Conservation (phyloP, 2,797 vertebrate genomes). For the Ctenochaetus hawaiiensis region DNA sequence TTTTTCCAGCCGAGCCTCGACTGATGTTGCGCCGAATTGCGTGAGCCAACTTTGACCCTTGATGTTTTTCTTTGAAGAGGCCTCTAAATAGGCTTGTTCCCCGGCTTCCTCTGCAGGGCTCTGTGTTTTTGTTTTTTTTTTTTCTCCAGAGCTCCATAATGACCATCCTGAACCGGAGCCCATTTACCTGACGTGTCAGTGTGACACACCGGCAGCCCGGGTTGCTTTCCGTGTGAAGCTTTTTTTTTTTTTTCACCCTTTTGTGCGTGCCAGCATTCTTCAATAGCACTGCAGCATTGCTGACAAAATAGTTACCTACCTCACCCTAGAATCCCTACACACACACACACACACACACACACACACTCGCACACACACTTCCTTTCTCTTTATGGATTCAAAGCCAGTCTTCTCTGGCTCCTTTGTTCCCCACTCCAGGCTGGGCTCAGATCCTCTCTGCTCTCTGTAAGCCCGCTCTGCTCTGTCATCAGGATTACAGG, state of each 20-base stretch:
- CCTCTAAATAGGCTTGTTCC: constrained; percentile 43
- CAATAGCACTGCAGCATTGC: constrained; percentile 74
- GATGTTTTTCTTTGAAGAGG: constrained; percentile 71
- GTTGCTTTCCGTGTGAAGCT: constrained; percentile 45
- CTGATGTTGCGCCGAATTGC: constrained; percentile 74
- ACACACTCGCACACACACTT: constrained; percentile 22
- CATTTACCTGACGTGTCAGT: constrained; percentile 55
- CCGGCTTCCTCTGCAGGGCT: constrained; percentile 32
- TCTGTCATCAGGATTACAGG: constrained; percentile 85
- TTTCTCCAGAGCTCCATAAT: constrained; percentile 14
- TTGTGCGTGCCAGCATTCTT: constrained; percentile 65
- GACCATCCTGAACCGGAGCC: constrained; percentile 45
- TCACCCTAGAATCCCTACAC: constrained; percentile 48
- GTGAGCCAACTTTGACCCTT: constrained; percentile 80
- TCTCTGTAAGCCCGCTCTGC: constrained; percentile 77
- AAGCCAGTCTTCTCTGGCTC: constrained; percentile 74
- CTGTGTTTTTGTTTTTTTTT: background rate
- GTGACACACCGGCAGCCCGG: constrained; percentile 42
- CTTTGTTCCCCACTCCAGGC: constrained; percentile 83
- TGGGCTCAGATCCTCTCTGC: constrained; percentile 82
- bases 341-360: constrained; percentile 21
- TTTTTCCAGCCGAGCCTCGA: constrained; percentile 52
- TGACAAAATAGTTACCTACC: constrained; percentile 79
- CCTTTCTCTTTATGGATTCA: constrained; percentile 75
- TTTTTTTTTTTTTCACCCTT: constrained; percentile 28